A percentile compares a stretch with the other conserved stretches of the same genome.
These are phyloP conservation scores for Actinia equina DNA, from an alignment of 64 coral and sea anemone species.

Conservation along the genomic window DNA sequence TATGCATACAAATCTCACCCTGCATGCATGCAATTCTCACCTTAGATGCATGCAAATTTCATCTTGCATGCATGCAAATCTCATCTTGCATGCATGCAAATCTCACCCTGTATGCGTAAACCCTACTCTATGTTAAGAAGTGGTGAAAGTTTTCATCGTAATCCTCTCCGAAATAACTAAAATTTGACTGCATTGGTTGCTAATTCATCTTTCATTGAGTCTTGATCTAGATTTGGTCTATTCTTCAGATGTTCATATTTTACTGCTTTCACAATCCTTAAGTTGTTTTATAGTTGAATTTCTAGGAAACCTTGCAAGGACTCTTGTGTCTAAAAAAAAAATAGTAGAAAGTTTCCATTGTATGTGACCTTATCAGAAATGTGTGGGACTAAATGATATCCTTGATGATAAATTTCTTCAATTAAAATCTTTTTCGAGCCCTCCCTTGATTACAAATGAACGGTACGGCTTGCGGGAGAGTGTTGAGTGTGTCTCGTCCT, in stretches of 20 bases:
- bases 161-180: not conserved
- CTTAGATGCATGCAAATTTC: too few relatives aligned
- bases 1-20: too few relatives aligned
- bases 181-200: constrained; percentile 17
- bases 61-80: too few relatives aligned
- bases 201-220: constrained; percentile 26
- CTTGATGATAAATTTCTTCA: constrained; percentile 17
- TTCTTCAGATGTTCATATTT: constrained; percentile 29
- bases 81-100: too few relatives aligned
- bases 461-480: too few relatives aligned
- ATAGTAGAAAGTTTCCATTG: constrained; percentile 34
- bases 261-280: constrained; percentile 17
- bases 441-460: too few relatives aligned
- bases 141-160: constrained; percentile 31
- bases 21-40: too few relatives aligned
- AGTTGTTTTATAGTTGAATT: constrained; percentile 21
- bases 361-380: constrained; percentile 32
- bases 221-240: constrained; percentile 27
- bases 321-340: constrained; percentile 38
- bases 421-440: constrained; percentile 22
- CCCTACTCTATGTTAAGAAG: not conserved
- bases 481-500: too few relatives aligned
- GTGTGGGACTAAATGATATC: constrained; percentile 39
- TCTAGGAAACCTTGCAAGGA: constrained; percentile 25
- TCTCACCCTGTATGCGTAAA: too few relatives aligned